phyloP scores from a whole-genome alignment of 2,888 invertebrate species.

The Drosophila cognata region DNA sequence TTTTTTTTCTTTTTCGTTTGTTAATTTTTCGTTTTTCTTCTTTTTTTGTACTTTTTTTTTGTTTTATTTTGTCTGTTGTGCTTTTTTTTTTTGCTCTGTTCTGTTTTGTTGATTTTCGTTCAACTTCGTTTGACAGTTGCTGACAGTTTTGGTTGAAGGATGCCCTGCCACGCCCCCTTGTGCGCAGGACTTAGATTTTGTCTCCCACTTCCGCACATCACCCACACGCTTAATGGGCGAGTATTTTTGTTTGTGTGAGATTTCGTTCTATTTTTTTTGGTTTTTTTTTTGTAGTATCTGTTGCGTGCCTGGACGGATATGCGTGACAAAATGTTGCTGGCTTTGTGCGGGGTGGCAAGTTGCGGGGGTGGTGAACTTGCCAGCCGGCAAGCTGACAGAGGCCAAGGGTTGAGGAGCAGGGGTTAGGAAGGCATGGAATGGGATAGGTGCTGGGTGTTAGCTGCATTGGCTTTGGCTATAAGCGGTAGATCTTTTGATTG shows the following conservation, averaged over 20 bases:
- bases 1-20: conserved; percentile 20
- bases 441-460: background rate
- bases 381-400: conserved; percentile 18
- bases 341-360: conserved; percentile 12
- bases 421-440: background rate
- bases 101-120: conserved; percentile 67
- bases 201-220: conserved; percentile 8
- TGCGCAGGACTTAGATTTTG: conserved; percentile 51
- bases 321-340: conserved; percentile 57
- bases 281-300: conserved; percentile 37
- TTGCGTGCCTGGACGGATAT: conserved; percentile 55
- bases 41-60: conserved; percentile 14
- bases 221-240: conserved; percentile 20
- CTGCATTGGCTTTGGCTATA: conserved; percentile 17
- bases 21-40: conserved; percentile 22
- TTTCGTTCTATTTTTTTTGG: conserved; percentile 4
- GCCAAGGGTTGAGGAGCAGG: conserved; percentile 12
- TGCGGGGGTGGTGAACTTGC: background rate
- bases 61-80: conserved; percentile 30
- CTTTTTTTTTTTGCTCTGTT: conserved; percentile 31
- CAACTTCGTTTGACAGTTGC: conserved; percentile 80
- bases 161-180: conserved; percentile 44
- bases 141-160: conserved; percentile 77
- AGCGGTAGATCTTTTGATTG: conserved; percentile 24
- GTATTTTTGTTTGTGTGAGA: conserved; percentile 25